phyloP scores from a whole-genome alignment of 2,797 vertebrate species.

The Alca torda region DNA sequence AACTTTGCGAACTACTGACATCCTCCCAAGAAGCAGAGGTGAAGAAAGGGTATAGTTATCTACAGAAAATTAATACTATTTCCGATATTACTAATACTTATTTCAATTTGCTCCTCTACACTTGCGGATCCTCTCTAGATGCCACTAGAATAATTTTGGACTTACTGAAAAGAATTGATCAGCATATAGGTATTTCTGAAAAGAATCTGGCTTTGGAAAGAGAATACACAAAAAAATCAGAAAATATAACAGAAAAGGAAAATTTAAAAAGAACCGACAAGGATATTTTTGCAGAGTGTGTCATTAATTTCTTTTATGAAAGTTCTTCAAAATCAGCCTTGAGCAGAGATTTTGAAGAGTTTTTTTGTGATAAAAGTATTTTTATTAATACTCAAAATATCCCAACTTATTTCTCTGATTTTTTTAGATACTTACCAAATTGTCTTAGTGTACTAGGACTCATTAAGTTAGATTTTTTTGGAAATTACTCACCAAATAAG shows the following conservation, averaged over 20 bases:
- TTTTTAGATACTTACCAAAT: constrained; percentile 62
- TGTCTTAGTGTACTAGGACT: constrained; percentile 56
- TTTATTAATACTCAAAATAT: constrained; percentile 59
- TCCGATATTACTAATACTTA: constrained; percentile 57
- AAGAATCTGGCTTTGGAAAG: constrained; percentile 17
- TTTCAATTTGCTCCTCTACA: constrained; percentile 61
- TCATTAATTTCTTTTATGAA: constrained; percentile 62
- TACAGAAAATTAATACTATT: constrained; percentile 45
- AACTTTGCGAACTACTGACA: constrained; percentile 48
- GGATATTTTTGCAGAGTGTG: constrained; percentile 56
- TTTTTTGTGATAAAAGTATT: constrained; percentile 59
- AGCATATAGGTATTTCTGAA: not conserved
- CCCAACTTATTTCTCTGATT: constrained; percentile 59
- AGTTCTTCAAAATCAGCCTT: constrained; percentile 26
- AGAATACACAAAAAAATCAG: not conserved
- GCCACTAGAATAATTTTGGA: constrained; percentile 40
- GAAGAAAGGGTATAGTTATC: not conserved
- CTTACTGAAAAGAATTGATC: constrained; percentile 2
- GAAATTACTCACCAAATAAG: not conserved
- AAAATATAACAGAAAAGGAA: not conserved
- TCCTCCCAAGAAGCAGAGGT: constrained; percentile 26
- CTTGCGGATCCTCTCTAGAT: constrained; percentile 57
- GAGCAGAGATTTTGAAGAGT: constrained; percentile 61
- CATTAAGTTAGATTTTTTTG: constrained; percentile 56
- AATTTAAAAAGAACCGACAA: not conserved